Evolutionary conservation across 2,888 invertebrate species (phyloP), one percentile per base, ranked within the genome.

Genomic region (Caenorhabditis macrosperma): DNA sequence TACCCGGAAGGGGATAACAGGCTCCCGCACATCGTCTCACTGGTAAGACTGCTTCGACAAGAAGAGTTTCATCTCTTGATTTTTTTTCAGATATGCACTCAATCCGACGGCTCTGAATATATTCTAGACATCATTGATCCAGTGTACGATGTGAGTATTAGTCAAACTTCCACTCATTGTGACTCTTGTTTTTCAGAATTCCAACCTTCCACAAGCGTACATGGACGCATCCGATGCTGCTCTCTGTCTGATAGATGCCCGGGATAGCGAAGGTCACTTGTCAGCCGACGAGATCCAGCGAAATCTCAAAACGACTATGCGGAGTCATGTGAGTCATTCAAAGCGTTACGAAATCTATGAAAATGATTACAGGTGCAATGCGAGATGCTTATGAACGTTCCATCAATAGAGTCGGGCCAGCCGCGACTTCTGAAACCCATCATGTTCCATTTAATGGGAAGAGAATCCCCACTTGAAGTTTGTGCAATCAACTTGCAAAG

Each of bases 51-150:
- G 10, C 26, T 30, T 2, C 26, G 26, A 7, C 20, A 20, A 46
- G 46, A 22, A 20, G 35, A n/a, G 17, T n/a, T 17, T 55, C 9
- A 28, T 22, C 12, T 48, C 28, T 26, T 30, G 17, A 15, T 54
- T 30, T 7, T 54, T n/a, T 72, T 74, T 28, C 38, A 78, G 78
- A 46, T 68, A 0, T 24, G 72, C 26, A 55, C 41, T 24, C 28
- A 38, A 3, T 54, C 59, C 0, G 50, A 52, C 17, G 55, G 52
- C 12, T 33, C n/a, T 38, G 61, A 66, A 33, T 59, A 61, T 6
- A 67, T 78, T 44, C 20, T 78, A 22, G 78, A 78, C 50, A 61
- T 78, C 22, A 63, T 78, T 28, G 78, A 78, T 63, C 78, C 78
- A 28, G 72, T 72, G 44, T 72, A 78, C 41, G 78, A 78, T 61